These are phyloP conservation scores for Cephus runcator DNA, from an alignment of 2,888 invertebrate species.

Conservation along the genomic window DNA sequence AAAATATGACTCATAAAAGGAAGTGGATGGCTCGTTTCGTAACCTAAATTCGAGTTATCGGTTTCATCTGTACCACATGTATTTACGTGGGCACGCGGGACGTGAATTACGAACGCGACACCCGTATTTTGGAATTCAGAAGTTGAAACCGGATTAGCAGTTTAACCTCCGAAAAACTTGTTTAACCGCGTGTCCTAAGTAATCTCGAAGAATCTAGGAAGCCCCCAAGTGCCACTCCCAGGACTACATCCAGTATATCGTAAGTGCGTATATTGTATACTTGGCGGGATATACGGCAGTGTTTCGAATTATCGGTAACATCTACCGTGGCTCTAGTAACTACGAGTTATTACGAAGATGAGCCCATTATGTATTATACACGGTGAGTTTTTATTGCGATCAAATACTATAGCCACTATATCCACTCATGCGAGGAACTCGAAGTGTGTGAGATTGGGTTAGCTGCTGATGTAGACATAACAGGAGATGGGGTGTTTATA, in stretches of 20 bases:
- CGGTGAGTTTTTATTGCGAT: slow-evolving; percentile 46
- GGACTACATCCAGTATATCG: background rate
- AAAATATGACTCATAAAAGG: background rate
- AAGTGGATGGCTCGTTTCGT: background rate
- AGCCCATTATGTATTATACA: slow-evolving; percentile 57
- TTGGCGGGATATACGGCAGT: slow-evolving; percentile 23
- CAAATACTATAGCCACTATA: slow-evolving; percentile 22
- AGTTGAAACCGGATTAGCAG: background rate
- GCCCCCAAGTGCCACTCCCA: background rate
- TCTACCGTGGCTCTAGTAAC: slow-evolving; percentile 52
- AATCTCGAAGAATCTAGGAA: background rate
- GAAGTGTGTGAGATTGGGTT: slow-evolving; percentile 34
- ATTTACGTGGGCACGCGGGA: background rate
- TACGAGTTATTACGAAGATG: slow-evolving; percentile 56
- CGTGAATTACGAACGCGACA: background rate
- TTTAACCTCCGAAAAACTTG: background rate
- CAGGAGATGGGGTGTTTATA: slow-evolving; percentile 42
- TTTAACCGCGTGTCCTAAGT: background rate
- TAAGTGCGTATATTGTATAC: background rate
- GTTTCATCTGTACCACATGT: background rate
- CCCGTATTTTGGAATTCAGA: background rate
- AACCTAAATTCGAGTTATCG: background rate
- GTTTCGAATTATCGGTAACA: slow-evolving; percentile 52
- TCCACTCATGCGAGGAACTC: slow-evolving; percentile 14
- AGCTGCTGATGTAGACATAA: slow-evolving; percentile 39